Percentiles rank a stretch among this genome's conserved stretches.
Conservation (phyloP, 1,140 invertebrate genomes). For the Andrena cerasifolii region DNA sequence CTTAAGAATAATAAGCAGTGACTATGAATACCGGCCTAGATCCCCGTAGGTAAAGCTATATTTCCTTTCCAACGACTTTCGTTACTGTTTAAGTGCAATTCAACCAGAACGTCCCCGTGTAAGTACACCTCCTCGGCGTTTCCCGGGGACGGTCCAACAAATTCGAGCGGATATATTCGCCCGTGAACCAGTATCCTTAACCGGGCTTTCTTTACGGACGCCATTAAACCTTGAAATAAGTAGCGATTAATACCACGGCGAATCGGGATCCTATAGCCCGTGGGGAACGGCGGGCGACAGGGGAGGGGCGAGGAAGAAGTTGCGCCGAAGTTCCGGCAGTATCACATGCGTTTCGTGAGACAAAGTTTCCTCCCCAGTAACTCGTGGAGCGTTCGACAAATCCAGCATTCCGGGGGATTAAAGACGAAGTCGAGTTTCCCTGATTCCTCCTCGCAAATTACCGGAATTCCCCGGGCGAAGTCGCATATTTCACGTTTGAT, state of each 20-base stretch:
- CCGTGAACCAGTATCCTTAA: slow-evolving; percentile 6
- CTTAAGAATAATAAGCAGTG: too few species aligned
- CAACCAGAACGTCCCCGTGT: background rate
- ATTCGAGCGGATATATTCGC: background rate
- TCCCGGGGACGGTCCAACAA: slow-evolving; percentile 22
- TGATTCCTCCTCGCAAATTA: slow-evolving; percentile 67
- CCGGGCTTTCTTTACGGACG: slow-evolving; percentile 35
- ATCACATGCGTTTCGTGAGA: slow-evolving; percentile 50
- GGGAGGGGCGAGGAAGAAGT: background rate
- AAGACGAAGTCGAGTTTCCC: slow-evolving; percentile 39
- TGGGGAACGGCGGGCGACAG: background rate
- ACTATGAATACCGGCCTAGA: too few species aligned
- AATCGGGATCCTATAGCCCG: slow-evolving; percentile 9
- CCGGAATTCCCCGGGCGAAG: slow-evolving; percentile 61
- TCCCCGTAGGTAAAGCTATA: too few species aligned
- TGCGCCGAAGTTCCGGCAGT: slow-evolving; percentile 6
- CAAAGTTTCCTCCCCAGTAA: slow-evolving; percentile 37
- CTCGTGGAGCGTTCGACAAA: slow-evolving; percentile 65
- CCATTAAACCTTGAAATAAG: slow-evolving; percentile 39
- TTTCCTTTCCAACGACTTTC: too few species aligned
- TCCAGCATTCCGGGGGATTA: slow-evolving; percentile 67
- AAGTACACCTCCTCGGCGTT: background rate
- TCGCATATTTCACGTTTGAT: slow-evolving; percentile 67
- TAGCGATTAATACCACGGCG: slow-evolving; percentile 43
- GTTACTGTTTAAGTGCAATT: too few species aligned